phyloP scores from a whole-genome alignment of 2,888 invertebrate species.

The Pinctada fucata region DNA sequence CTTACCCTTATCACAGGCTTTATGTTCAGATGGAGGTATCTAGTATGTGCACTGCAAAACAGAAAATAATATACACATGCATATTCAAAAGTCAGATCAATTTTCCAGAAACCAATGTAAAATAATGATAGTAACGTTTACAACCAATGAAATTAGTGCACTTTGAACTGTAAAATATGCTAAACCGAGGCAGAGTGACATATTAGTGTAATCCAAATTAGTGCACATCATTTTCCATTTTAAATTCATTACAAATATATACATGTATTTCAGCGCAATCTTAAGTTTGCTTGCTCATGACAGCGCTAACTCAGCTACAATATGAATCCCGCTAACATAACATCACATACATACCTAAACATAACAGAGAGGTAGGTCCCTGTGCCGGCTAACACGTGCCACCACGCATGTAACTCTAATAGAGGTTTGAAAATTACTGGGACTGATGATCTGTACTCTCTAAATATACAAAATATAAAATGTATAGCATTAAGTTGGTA shows the following conservation, averaged over 20 bases:
- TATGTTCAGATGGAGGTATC: constrained; percentile 53
- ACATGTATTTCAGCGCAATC: too few species aligned
- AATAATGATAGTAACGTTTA: too few species aligned
- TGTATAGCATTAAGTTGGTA: too few species aligned
- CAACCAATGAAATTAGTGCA: background rate
- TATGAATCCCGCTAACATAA: too few species aligned
- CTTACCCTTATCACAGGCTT: constrained; percentile 59
- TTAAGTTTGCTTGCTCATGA: background rate
- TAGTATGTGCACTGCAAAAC: constrained; percentile 57
- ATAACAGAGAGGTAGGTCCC: constrained; percentile 77
- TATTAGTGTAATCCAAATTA: too few species aligned
- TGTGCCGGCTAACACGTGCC: constrained; percentile 78
- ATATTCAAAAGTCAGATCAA: background rate
- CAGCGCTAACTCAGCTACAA: background rate
- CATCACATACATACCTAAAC: constrained; percentile 70
- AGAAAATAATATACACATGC: background rate
- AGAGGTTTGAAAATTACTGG: constrained; percentile 65
- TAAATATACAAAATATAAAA: background rate
- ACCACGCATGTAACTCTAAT: constrained; percentile 78
- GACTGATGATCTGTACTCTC: background rate
- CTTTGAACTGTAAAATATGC: background rate
- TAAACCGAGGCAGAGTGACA: too few species aligned
- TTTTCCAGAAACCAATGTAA: too few species aligned
- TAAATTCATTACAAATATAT: too few species aligned
- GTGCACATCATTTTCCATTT: too few species aligned